Percentiles rank a stretch among this genome's conserved stretches.
These are phyloP conservation scores for Hyperoplus immaculatus DNA, from an alignment of 2,797 vertebrate species.

Conservation along the genomic window DNA sequence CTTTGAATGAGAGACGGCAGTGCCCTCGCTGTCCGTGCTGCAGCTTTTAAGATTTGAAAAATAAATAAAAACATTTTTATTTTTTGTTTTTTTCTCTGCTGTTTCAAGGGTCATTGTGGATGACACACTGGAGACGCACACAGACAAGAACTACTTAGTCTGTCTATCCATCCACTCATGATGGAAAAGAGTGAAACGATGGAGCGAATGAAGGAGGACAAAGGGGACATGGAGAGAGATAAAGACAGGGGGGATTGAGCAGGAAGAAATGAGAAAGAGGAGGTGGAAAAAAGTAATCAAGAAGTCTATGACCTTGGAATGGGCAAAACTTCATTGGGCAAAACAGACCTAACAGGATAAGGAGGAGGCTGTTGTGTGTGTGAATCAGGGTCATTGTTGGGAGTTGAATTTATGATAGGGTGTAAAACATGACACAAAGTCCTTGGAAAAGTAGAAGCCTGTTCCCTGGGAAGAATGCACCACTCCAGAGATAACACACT, in stretches of 20 bases:
- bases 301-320: slow-evolving; percentile 70
- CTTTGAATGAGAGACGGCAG: slow-evolving; percentile 52
- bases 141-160: slow-evolving; percentile 79
- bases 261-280: slow-evolving; percentile 17
- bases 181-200: slow-evolving; percentile 60
- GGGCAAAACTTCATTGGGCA: slow-evolving; percentile 58
- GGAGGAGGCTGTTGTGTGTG: slow-evolving; percentile 43
- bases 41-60: slow-evolving; percentile 30
- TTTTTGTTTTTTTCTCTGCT: slow-evolving; percentile 33
- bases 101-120: slow-evolving; percentile 67
- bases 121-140: slow-evolving; percentile 51
- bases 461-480: slow-evolving; percentile 54
- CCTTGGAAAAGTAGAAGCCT: slow-evolving; percentile 66
- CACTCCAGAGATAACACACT: slow-evolving; percentile 47
- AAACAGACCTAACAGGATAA: slow-evolving; percentile 49
- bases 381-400: slow-evolving; percentile 63
- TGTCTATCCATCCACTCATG: slow-evolving; percentile 69
- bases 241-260: slow-evolving; percentile 7
- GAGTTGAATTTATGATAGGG: slow-evolving; percentile 69
- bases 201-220: slow-evolving; percentile 62
- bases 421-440: slow-evolving; percentile 72
- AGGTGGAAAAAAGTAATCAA: slow-evolving; percentile 47
- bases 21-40: slow-evolving; percentile 28
- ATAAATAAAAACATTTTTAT: slow-evolving; percentile 28
- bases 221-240: slow-evolving; percentile 39